Evolutionary conservation across 2,888 invertebrate species (phyloP).

Genomic region (Piscicola geometra): DNA sequence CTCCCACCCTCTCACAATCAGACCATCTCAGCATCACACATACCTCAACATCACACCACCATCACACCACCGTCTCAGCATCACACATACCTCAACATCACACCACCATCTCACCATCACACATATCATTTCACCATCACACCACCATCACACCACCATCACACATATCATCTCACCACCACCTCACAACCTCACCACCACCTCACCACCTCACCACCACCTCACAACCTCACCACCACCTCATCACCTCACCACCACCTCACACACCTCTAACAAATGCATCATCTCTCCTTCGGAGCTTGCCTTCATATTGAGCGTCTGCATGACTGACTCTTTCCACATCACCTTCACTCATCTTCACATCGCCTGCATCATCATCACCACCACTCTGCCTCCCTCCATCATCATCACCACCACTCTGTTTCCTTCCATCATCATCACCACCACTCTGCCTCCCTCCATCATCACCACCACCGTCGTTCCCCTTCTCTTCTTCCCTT

Average conservation of each 20-base stretch:
- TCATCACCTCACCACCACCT: slow-evolving; percentile 47
- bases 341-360: neutral
- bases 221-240: too few relatives aligned
- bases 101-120: too few relatives aligned
- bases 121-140: too few relatives aligned
- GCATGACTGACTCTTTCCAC: neutral
- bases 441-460: neutral
- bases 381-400: neutral
- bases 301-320: neutral
- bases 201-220: too few relatives aligned
- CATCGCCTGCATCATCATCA: neutral
- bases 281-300: neutral
- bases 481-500: neutral
- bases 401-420: slow-evolving; percentile 11
- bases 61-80: too few relatives aligned
- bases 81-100: too few relatives aligned
- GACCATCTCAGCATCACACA: too few relatives aligned
- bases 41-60: slow-evolving; percentile 47
- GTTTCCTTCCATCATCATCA: neutral
- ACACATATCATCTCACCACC: too few relatives aligned
- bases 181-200: too few relatives aligned
- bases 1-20: too few relatives aligned
- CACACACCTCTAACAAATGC: neutral
- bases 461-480: slow-evolving; percentile 8
- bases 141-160: too few relatives aligned